Evolutionary conservation across 2,113 vertebrate species (phyloP).

Genomic region (Sylvilagus bachmani): DNA sequence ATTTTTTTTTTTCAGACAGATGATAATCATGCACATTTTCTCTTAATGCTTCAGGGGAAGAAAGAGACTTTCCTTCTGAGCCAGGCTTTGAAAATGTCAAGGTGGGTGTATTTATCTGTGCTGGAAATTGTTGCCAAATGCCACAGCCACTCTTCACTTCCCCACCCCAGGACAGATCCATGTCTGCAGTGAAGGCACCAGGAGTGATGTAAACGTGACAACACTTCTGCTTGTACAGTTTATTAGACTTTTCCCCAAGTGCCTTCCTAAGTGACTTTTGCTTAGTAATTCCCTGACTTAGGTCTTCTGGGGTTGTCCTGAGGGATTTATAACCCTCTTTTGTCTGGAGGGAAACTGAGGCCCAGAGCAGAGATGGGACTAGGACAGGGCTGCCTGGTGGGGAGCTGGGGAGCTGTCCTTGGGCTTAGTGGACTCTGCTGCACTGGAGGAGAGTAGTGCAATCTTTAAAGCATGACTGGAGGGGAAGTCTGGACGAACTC

Average conservation of each 20-base stretch:
- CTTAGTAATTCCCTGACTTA: background rate
- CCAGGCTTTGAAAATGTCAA: conserved; percentile 80
- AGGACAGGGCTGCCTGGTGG: background rate
- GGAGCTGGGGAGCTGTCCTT: background rate
- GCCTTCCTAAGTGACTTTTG: background rate
- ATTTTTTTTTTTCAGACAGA: conserved; percentile 71
- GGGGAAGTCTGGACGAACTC: conserved; percentile 57
- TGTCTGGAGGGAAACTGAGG: conserved; percentile 56
- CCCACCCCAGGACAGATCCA: background rate
- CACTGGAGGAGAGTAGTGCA: background rate
- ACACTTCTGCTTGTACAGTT: background rate
- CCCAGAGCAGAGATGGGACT: background rate
- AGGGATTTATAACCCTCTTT: background rate
- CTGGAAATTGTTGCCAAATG: conserved; percentile 74
- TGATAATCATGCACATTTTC: conserved; percentile 81
- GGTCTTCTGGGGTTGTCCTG: background rate
- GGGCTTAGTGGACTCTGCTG: background rate
- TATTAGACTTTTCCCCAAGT: background rate
- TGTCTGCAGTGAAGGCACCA: background rate
- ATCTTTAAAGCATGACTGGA: conserved; percentile 39
- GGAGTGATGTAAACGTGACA: background rate
- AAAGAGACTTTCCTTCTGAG: conserved; percentile 60
- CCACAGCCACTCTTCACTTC: conserved; percentile 29
- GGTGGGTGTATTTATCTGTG: conserved; percentile 74
- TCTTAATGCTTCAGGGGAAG: conserved; percentile 75